phyloP scores from a whole-genome alignment of 2,113 vertebrate genomes.

The Onychostruthus taczanowskii region DNA sequence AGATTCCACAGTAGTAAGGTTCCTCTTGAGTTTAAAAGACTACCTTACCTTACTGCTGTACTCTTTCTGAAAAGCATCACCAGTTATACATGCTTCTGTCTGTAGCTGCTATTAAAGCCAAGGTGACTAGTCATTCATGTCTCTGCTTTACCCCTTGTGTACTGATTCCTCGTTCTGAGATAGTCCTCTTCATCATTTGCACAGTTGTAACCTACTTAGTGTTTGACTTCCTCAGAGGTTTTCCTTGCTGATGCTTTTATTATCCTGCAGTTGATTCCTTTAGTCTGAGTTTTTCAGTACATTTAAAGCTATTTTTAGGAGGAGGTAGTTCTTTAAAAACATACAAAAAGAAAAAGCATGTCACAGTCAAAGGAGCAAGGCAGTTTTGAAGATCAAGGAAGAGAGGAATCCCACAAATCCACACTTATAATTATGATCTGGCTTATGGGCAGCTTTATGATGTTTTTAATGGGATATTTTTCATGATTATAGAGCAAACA shows the following conservation, averaged over 20 bases:
- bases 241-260: background rate
- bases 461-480: constrained; percentile 63
- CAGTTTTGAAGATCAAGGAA: constrained; percentile 41
- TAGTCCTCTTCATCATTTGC: background rate
- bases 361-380: background rate
- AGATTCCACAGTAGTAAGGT: background rate
- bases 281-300: background rate
- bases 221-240: background rate
- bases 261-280: background rate
- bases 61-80: background rate
- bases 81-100: background rate
- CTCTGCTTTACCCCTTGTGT: background rate
- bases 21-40: background rate
- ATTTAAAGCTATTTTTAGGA: constrained; percentile 22
- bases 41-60: background rate
- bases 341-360: background rate
- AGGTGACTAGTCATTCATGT: background rate
- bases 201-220: background rate
- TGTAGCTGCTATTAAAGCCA: background rate
- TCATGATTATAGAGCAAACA: constrained; percentile 49
- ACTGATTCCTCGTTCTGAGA: background rate
- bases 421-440: constrained; percentile 34
- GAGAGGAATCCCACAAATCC: constrained; percentile 28
- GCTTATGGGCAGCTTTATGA: constrained; percentile 34
- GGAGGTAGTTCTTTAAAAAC: background rate